Base-by-base conservation (phyloP, 2,888 invertebrate species). In the Sclerodermus sp. region DNA sequence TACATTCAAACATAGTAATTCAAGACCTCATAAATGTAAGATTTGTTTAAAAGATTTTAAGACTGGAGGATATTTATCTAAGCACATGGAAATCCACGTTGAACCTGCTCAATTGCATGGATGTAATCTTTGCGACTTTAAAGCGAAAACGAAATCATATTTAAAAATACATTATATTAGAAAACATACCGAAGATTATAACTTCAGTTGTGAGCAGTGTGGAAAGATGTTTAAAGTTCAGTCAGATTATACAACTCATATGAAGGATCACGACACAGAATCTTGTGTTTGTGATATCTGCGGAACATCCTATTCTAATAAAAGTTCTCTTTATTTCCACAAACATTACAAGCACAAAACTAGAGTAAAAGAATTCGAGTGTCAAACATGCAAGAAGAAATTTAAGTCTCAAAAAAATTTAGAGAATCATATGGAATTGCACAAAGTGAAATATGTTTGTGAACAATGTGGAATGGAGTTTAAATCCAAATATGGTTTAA, bases 161-260 rank as follows among this genome's bases (percentile, higher is more conserved):
- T 53, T 76, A 10, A 76, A 75, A 53, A 67, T 70, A 23, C 75
- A 75, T 50, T 71, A 71, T 37, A 73, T 73, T 31, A 56, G 75
- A 23, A 71, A 67, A 23, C 75, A 75, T 57, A 74, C 74, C 0
- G 66, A 63, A 10, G 72, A 72, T 13, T 76, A 72, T 64, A 80
- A 82, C 42, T 85, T 83, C 54, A 82, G 82, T 0, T 84, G 84
- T 62, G 79, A 78, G 14, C 80, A 73, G 39, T 84, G 84, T 58
- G 81, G 80, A 1, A 84, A 83, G 62, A 72, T 79, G 9, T 84
- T 83, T 66, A 82, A 83, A 2, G 81, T 83, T 0, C 60, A 81
- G 1, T 80, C 80, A 1, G 83, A 83, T 77, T 83, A 63, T 76
- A 56, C 74, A 77, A 61, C 82, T 70, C 76, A 84, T 79, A 63